Percentiles rank a stretch among this genome's conserved stretches.
Conservation (phyloP, 30 jellyfish, hydroid and myxozoan species). For the Turritopsis dohrnii region DNA sequence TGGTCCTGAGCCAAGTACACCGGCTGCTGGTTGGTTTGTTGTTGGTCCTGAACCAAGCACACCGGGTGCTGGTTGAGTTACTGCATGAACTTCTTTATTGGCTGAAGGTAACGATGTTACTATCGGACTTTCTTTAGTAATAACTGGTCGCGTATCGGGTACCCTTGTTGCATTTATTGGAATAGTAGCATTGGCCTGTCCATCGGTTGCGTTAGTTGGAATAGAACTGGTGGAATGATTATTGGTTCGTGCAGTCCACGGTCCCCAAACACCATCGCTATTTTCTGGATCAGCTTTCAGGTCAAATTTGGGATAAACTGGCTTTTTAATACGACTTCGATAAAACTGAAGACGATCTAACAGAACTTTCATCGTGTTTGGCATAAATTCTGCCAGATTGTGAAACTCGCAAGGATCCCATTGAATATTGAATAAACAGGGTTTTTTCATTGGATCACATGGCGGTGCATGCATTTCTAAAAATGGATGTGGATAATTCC, state of each 20-base stretch:
- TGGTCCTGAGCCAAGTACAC: not conserved
- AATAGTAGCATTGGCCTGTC: not conserved
- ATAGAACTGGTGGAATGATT: not conserved
- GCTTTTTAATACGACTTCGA: slow-evolving; percentile 56
- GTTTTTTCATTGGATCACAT: slow-evolving; percentile 92
- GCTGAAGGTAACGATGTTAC: not conserved
- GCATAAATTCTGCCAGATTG: slow-evolving; percentile 97
- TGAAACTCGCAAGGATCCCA: slow-evolving; percentile 99
- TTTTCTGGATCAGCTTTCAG: slow-evolving; percentile 79
- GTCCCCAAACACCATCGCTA: slow-evolving; percentile 84
- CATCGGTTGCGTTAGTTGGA: not conserved
- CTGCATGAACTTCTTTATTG: not conserved
- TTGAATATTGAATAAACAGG: slow-evolving; percentile 93
- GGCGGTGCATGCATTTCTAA: slow-evolving; percentile 98
- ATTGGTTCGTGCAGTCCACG: slow-evolving; percentile 43
- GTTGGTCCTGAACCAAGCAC: not conserved
- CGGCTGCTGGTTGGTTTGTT: not conserved
- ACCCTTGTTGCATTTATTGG: not conserved
- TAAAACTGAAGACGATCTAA: slow-evolving; percentile 66
- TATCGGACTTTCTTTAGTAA: not conserved
- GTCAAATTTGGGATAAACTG: slow-evolving; percentile 73
- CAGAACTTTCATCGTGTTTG: slow-evolving; percentile 79
- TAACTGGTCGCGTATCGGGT: not conserved
- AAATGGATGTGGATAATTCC: slow-evolving; percentile 92
- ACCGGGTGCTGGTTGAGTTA: not conserved